Percentiles rank a stretch among this genome's conserved stretches.
These are phyloP conservation scores for Tenthredo distinguenda DNA, from an alignment of 2,888 invertebrate genomes.

Conservation along the genomic window DNA sequence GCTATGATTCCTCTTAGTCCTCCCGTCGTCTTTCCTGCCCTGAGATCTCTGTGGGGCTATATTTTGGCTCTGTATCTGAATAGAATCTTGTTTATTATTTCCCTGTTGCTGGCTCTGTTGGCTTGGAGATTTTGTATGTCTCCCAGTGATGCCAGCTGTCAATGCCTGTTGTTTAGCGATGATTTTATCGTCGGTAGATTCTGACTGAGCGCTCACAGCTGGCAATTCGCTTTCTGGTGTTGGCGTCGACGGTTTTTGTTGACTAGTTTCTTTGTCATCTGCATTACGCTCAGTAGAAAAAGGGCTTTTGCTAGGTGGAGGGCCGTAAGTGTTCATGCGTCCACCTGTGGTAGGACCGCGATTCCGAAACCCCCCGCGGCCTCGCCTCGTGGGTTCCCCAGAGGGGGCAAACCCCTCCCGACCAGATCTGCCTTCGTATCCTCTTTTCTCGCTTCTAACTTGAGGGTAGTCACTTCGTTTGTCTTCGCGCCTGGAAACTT, in stretches of 20 bases:
- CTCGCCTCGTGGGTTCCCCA: conserved; percentile 93
- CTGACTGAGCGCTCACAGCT: conserved; percentile 60
- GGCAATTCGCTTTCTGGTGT: conserved; percentile 75
- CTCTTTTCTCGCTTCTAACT: conserved; percentile 70
- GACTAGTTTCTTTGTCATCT: conserved; percentile 73
- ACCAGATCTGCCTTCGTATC: conserved; percentile 69
- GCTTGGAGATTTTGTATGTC: conserved; percentile 75
- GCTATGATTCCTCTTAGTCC: conserved; percentile 73
- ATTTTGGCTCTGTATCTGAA: conserved; percentile 63
- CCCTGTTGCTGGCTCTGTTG: conserved; percentile 63
- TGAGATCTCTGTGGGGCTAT: conserved; percentile 63
- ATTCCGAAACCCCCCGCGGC: conserved; percentile 83
- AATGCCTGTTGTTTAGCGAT: conserved; percentile 85
- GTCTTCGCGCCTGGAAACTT: conserved; percentile 73
- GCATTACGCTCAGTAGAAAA: conserved; percentile 80
- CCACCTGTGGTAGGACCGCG: conserved; percentile 80
- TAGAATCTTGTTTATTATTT: conserved; percentile 56
- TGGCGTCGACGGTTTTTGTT: conserved; percentile 66
- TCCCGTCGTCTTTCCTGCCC: conserved; percentile 70
- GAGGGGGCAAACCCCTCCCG: conserved; percentile 91
- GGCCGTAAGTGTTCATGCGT: conserved; percentile 88
- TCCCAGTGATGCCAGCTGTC: conserved; percentile 83
- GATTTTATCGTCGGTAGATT: conserved; percentile 82
- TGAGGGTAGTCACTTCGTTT: conserved; percentile 69
- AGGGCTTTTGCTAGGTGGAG: conserved; percentile 89